phyloP scores from a whole-genome alignment of 2,113 vertebrate genomes.

The Hippocampus comes region DNA sequence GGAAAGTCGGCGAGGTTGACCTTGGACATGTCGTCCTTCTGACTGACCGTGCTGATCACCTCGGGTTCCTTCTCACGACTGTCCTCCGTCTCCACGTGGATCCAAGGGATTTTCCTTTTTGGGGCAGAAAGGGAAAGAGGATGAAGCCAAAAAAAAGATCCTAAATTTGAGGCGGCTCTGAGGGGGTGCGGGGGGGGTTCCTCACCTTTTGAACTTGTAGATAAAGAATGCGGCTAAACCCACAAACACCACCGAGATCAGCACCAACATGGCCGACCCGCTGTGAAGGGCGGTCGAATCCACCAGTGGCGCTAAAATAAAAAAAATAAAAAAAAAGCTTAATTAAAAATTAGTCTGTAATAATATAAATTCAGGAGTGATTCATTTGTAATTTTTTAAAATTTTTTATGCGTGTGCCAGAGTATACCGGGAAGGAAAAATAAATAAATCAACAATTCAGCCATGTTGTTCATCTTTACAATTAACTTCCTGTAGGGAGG shows the following conservation, averaged over 20 bases:
- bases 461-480: too few relatives aligned
- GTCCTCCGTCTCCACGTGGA: constrained; percentile 92
- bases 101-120: constrained; percentile 93
- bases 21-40: constrained; percentile 86
- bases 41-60: constrained; percentile 90
- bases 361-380: too few relatives aligned
- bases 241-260: constrained; percentile 86
- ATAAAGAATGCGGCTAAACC: constrained; percentile 92
- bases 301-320: constrained; percentile 82
- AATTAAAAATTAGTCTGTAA: too few relatives aligned
- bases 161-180: background rate
- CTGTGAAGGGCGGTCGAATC: constrained; percentile 85
- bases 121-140: background rate
- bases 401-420: too few relatives aligned
- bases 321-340: background rate
- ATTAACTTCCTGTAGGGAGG: too few relatives aligned
- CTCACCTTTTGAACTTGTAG: constrained; percentile 97
- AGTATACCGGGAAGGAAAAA: too few relatives aligned
- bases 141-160: background rate
- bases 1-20: constrained; percentile 87
- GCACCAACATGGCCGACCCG: constrained; percentile 90
- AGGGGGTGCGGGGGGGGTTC: constrained; percentile 26
- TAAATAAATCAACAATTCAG: too few relatives aligned
- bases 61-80: constrained; percentile 93
- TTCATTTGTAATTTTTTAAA: too few relatives aligned